Base-by-base conservation (phyloP, 2,888 invertebrate genomes). In the Scaptomyza flava region DNA sequence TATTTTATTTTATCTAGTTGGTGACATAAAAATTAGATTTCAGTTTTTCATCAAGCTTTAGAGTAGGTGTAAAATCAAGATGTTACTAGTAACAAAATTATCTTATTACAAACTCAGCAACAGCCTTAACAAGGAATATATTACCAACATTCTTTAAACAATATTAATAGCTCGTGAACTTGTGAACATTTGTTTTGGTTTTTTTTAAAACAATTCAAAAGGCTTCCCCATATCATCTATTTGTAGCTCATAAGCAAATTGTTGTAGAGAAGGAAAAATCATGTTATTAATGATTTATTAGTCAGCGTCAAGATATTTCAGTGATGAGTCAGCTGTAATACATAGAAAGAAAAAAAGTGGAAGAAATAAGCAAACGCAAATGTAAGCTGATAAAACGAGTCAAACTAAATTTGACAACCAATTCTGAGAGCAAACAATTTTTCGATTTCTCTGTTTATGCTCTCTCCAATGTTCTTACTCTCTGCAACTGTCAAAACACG, bases 251-350 rank as follows among this genome's bases (percentile, higher is more conserved):
- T 80, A 76, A 73, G 62, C 61, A 57, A 58, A 59, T 47, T 64
- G 69, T 54, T 31, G 30, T n/a, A 62, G 46, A 65, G n/a, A 41
- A 34, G 12, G 23, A 63, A 65, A 52, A 68, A 33, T 54, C 20
- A 57, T 12, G 6, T 23, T 11, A 7, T 7, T 14, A 3, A 3
- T 36, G 78, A 83, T 65, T 72, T 67, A 76, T 72, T 45, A 46
- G 34, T 30, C 27, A 63, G 36, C 53, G 63, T 61, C 56, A 14
- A 48, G 20, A 54, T 56, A 45, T 60, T 20, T 9, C 45, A 11
- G 58, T 34, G 60, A 77, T 81, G 83, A 83, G 65, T 81, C 80
- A 82, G 72, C 75, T 63, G 64, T 62, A 54, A 68, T 34, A 58
- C 17, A n/a, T 31, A 48, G 45, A 34, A 52, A 58, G 59, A 50